Evolutionary conservation across 2,888 invertebrate genomes (phyloP).

Genomic region (Dysmachus trigonus): DNA sequence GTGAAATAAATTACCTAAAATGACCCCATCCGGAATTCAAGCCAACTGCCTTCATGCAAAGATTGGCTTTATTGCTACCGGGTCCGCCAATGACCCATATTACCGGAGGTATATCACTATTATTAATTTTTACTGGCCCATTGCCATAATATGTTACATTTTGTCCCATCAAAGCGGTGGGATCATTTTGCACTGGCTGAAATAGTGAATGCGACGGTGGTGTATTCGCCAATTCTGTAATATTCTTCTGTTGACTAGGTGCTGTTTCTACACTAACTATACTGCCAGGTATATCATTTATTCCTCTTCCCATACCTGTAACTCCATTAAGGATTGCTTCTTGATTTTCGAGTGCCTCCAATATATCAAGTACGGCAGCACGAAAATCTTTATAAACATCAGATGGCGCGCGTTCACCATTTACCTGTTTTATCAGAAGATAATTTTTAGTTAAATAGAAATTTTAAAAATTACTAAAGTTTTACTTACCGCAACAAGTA

Average conservation of each 20-base stretch:
- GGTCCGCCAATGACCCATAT: constrained; percentile 84
- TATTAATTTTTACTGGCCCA: constrained; percentile 12
- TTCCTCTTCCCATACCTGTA: constrained; percentile 68
- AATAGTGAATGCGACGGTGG: neutral
- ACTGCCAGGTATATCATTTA: constrained; percentile 71
- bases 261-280: constrained; percentile 72
- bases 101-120: constrained; percentile 60
- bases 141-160: neutral
- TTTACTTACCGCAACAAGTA: constrained; percentile 71
- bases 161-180: constrained; percentile 50
- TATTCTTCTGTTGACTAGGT: constrained; percentile 65
- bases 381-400: constrained; percentile 90
- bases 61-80: constrained; percentile 86
- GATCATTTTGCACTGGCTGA: constrained; percentile 42
- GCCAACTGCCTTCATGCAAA: constrained; percentile 78
- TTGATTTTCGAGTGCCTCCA: constrained; percentile 76
- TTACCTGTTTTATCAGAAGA: constrained; percentile 69
- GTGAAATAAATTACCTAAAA: constrained; percentile 66
- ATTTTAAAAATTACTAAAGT: neutral
- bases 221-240: constrained; percentile 53
- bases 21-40: constrained; percentile 79
- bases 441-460: neutral
- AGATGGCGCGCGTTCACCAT: constrained; percentile 85
- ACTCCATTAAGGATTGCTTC: constrained; percentile 71
- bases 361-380: constrained; percentile 77